Conservation (phyloP, 1,140 invertebrate genomes). For the Metaphire vulgaris region DNA sequence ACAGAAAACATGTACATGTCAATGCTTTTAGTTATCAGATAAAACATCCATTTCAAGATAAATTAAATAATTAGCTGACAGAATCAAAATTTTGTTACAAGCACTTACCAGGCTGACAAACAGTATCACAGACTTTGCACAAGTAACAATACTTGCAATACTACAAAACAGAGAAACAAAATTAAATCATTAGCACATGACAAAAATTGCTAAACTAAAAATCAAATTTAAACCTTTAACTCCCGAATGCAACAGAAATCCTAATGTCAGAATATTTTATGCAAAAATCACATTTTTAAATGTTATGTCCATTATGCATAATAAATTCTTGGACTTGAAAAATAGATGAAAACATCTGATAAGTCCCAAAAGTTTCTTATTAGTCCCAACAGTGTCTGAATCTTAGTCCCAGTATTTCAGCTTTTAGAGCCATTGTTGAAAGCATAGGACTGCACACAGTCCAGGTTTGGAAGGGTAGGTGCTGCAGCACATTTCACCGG, state of each 20-base stretch:
- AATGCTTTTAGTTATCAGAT: no score
- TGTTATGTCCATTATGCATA: not conserved
- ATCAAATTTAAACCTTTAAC: not conserved
- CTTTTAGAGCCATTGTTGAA: no score
- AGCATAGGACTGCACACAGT: no score
- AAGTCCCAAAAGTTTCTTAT: no score
- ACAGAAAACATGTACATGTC: no score
- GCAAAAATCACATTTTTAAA: constrained; percentile 1
- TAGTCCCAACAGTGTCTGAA: no score
- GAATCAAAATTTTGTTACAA: not conserved
- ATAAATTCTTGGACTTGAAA: no score
- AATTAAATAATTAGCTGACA: no score
- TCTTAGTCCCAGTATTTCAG: no score
- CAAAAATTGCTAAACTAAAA: not conserved
- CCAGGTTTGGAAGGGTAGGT: no score
- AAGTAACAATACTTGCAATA: constrained; percentile 31
- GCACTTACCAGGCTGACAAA: constrained; percentile 28
- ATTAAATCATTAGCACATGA: not conserved
- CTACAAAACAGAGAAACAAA: constrained; percentile 19
- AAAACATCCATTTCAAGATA: no score
- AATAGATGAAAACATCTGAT: not conserved
- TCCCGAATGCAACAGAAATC: constrained; percentile 1
- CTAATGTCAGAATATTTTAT: not conserved
- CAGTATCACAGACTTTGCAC: constrained; percentile 29
- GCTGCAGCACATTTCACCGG: no score